These are phyloP conservation scores for Channa maculata DNA, from an alignment of 2,113 vertebrate species.

Conservation along the genomic window DNA sequence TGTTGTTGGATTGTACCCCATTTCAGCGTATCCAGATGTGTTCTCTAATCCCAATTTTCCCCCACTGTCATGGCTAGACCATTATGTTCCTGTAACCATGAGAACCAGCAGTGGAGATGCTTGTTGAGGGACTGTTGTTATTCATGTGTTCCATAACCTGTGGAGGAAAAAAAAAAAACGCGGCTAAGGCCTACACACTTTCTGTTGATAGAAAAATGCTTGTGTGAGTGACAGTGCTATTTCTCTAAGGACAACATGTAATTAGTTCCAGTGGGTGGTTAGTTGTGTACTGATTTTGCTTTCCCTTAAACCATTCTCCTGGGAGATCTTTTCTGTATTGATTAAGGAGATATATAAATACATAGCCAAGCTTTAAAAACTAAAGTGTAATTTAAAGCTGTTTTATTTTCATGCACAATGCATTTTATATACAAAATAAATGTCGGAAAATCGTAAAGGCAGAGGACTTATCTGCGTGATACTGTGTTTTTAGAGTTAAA, in stretches of 20 bases:
- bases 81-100: constrained; percentile 58
- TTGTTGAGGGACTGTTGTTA: constrained; percentile 41
- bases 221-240: constrained; percentile 49
- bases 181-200: constrained; percentile 31
- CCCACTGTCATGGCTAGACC: constrained; percentile 39
- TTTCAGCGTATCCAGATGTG: constrained; percentile 66
- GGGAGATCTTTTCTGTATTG: constrained; percentile 41
- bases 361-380: constrained; percentile 2
- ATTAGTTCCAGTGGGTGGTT: constrained; percentile 64
- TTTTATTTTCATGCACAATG: constrained; percentile 1
- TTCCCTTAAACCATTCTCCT: constrained; percentile 17
- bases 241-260: constrained; percentile 52
- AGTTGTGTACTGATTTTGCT: constrained; percentile 44
- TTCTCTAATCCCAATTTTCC: constrained; percentile 55
- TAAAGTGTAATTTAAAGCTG: neutral
- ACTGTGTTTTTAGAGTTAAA: constrained; percentile 11
- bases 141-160: constrained; percentile 62
- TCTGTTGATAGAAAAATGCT: constrained; percentile 42
- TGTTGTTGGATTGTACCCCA: constrained; percentile 52
- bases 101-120: constrained; percentile 47
- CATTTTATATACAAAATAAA: neutral
- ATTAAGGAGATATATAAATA: constrained; percentile 21
- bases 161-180: constrained; percentile 44
- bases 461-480: neutral
- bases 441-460: neutral